These are phyloP conservation scores for Pristionchus entomophagus DNA, from an alignment of 2,888 invertebrate genomes.

Conservation along the genomic window DNA sequence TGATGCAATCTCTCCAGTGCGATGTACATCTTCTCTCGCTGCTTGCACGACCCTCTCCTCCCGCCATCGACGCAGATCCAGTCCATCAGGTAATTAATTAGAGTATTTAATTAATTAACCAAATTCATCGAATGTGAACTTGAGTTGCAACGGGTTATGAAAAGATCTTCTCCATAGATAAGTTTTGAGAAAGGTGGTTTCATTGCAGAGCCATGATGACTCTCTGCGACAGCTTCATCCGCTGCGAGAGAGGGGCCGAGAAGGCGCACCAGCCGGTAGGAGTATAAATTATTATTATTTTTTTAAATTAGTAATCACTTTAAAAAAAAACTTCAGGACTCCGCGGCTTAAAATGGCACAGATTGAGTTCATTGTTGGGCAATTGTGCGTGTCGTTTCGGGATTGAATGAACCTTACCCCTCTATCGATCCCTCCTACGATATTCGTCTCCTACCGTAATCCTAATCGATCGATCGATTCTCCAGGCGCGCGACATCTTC, in stretches of 20 bases:
- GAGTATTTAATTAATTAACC: not conserved
- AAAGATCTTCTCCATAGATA: too few relatives aligned
- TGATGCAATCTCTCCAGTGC: too few relatives aligned
- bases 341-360: not conserved
- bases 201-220: constrained; percentile 85
- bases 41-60: constrained; percentile 95
- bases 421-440: not conserved
- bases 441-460: not conserved
- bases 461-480: too few relatives aligned
- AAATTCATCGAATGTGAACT: too few relatives aligned
- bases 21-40: constrained; percentile 80
- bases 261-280: constrained; percentile 55
- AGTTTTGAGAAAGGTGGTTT: too few relatives aligned
- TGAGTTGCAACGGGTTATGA: too few relatives aligned
- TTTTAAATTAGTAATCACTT: too few relatives aligned
- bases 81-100: constrained; percentile 84
- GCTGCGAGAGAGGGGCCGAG: constrained; percentile 78
- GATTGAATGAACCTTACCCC: too few relatives aligned
- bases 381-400: not conserved
- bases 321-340: too few relatives aligned
- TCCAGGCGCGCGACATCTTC: constrained; percentile 86
- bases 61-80: constrained; percentile 92
- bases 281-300: too few relatives aligned
- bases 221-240: constrained; percentile 93
- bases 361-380: not conserved